A percentile compares a stretch with the other conserved stretches of the same genome.
Conservation (phyloP, 2,113 vertebrate species). For the Paedocypris sp. region DNA sequence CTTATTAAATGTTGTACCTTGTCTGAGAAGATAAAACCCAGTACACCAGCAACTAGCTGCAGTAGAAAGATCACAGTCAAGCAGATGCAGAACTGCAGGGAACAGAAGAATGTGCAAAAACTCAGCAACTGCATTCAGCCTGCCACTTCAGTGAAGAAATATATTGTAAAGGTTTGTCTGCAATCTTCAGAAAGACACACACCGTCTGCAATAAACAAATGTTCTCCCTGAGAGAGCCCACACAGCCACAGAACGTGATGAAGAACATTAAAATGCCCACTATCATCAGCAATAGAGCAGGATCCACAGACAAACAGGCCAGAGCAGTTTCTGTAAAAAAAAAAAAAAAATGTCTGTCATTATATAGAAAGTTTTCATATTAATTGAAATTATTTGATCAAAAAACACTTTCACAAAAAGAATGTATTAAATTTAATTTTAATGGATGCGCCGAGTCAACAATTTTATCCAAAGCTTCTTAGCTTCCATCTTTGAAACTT, state of each 20-base stretch:
- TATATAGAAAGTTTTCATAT: neutral
- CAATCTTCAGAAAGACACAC: too few relatives aligned
- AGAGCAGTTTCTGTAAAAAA: constrained; percentile 68
- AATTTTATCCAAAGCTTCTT: too few relatives aligned
- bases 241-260: constrained; percentile 89
- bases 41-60: constrained; percentile 70
- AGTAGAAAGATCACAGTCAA: constrained; percentile 79
- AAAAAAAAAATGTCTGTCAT: neutral
- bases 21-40: constrained; percentile 84
- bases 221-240: constrained; percentile 86
- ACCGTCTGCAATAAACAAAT: constrained; percentile 82
- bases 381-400: too few relatives aligned
- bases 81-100: constrained; percentile 73
- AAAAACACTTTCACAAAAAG: too few relatives aligned
- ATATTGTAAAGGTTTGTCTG: too few relatives aligned
- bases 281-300: constrained; percentile 70
- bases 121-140: too few relatives aligned
- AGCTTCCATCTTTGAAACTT: too few relatives aligned
- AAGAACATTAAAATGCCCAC: constrained; percentile 84
- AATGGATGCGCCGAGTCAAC: too few relatives aligned
- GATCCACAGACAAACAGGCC: constrained; percentile 75
- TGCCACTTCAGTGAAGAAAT: too few relatives aligned
- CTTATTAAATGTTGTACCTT: constrained; percentile 56
- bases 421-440: too few relatives aligned
- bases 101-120: neutral